phyloP scores from a whole-genome alignment of 2,797 vertebrate species.

The Sebastes miniatus region DNA sequence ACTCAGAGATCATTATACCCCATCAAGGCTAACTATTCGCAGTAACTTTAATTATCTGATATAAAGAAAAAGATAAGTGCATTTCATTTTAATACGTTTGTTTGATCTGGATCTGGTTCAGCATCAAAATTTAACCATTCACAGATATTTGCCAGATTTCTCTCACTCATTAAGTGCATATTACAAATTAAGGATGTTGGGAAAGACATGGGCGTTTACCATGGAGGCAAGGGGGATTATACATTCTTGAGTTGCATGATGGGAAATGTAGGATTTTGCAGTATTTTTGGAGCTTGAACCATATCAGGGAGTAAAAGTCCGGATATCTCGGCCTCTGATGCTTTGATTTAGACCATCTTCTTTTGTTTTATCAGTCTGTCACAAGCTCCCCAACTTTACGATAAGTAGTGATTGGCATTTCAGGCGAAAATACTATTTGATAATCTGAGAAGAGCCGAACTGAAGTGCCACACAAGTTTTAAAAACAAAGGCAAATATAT shows the following conservation, averaged over 20 bases:
- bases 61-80: neutral
- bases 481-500: rapidly evolving
- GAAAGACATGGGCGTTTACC: neutral
- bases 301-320: neutral
- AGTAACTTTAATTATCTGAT: neutral
- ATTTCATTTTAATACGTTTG: neutral
- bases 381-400: no score
- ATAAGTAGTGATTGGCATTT: rapidly evolving
- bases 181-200: neutral
- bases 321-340: neutral
- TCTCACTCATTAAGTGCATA: neutral
- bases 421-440: rapidly evolving
- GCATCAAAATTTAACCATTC: rapidly evolving
- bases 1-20: neutral
- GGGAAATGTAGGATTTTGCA: neutral
- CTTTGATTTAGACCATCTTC: neutral
- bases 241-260: neutral
- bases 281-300: neutral
- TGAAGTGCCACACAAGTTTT: no score
- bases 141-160: neutral
- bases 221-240: neutral
- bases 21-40: neutral
- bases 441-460: no score
- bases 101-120: neutral
- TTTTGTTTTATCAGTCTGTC: no score